Percentiles rank a stretch among this genome's conserved stretches.
Conservation (phyloP, 1,140 invertebrate species). For the Drosophila ironensis region DNA sequence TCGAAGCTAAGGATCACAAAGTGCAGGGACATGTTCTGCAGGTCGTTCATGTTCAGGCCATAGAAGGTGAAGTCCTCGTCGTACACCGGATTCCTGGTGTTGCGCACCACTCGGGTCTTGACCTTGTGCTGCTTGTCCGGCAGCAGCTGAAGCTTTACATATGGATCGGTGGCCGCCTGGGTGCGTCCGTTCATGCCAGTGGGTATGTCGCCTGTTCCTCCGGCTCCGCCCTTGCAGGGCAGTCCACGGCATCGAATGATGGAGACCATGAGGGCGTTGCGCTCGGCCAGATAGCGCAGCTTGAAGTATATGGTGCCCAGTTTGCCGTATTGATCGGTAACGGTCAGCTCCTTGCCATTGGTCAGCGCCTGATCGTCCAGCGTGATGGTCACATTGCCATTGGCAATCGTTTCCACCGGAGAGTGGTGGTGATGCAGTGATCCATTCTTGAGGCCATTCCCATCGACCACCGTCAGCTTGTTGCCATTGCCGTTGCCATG, state of each 20-base stretch:
- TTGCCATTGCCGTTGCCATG: constrained; percentile 27
- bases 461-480: constrained; percentile 56
- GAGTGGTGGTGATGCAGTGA: constrained; percentile 67
- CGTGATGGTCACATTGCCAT: constrained; percentile 68
- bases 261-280: constrained; percentile 94
- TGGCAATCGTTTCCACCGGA: constrained; percentile 67
- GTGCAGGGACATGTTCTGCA: constrained; percentile 93
- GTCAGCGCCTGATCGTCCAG: constrained; percentile 76
- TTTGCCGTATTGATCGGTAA: constrained; percentile 82
- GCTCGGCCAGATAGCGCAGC: constrained; percentile 92
- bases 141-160: constrained; percentile 95
- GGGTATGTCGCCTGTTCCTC: constrained; percentile 75
- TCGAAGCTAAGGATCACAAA: constrained; percentile 98
- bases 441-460: constrained; percentile 37
- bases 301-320: constrained; percentile 94
- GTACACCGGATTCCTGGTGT: constrained; percentile 95
- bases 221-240: constrained; percentile 87
- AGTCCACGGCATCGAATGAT: constrained; percentile 93
- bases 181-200: constrained; percentile 81
- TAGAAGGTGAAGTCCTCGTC: constrained; percentile 99
- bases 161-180: constrained; percentile 90
- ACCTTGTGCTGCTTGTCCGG: constrained; percentile 98
- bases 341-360: constrained; percentile 82
- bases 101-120: constrained; percentile 95
- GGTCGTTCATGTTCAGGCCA: constrained; percentile 91